Percentiles rank a stretch among this genome's conserved stretches.
Conservation (phyloP, 2,888 invertebrate genomes). For the Corythucha ciliata region DNA sequence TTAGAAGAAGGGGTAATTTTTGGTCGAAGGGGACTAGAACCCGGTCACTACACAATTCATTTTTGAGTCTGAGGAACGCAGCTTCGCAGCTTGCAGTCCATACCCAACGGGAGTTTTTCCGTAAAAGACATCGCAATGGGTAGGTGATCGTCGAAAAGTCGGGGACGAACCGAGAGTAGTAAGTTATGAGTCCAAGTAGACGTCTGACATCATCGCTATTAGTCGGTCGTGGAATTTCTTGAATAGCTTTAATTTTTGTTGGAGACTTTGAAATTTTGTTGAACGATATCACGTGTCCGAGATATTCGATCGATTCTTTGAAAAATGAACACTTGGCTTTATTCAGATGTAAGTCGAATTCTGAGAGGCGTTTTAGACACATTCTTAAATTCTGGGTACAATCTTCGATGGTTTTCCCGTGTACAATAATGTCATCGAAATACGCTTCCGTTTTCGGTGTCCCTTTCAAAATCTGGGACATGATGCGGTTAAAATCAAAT, state of each 20-base stretch:
- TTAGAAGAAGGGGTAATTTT: conserved; percentile 27
- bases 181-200: conserved; percentile 3
- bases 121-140: conserved; percentile 1
- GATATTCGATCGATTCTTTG: background rate
- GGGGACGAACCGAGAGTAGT: conserved; percentile 10
- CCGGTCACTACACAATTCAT: conserved; percentile 9
- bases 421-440: background rate
- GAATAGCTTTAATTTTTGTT: conserved; percentile 24
- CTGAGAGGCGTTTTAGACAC: background rate
- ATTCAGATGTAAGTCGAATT: conserved; percentile 1
- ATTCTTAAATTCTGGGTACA: background rate
- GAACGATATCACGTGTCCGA: background rate
- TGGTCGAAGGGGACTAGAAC: conserved; percentile 21
- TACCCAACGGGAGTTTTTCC: conserved; percentile 23
- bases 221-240: conserved; percentile 18
- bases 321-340: conserved; percentile 5
- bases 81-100: conserved; percentile 30
- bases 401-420: conserved; percentile 6
- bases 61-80: conserved; percentile 31
- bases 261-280: conserved; percentile 22
- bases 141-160: background rate
- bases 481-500: background rate
- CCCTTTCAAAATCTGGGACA: conserved; percentile 25
- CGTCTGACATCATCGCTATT: conserved; percentile 24
- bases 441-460: background rate